Percentiles rank a stretch among this genome's conserved stretches.
These are phyloP conservation scores for Callimorpha dominula DNA, from an alignment of 2,888 invertebrate species.

Conservation along the genomic window DNA sequence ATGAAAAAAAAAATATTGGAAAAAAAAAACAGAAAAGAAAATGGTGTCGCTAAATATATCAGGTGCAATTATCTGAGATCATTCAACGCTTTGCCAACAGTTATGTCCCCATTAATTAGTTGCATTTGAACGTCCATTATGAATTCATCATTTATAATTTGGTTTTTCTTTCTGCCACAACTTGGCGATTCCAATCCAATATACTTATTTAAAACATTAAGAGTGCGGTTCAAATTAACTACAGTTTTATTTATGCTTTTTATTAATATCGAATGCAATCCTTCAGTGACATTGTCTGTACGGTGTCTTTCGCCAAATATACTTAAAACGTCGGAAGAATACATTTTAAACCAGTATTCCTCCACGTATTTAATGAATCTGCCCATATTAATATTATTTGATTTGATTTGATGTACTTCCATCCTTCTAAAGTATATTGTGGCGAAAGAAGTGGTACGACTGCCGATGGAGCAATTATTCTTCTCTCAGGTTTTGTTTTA, in stretches of 20 bases:
- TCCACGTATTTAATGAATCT: too few species aligned
- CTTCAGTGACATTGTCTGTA: not conserved
- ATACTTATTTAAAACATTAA: constrained; percentile 3
- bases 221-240: constrained; percentile 1
- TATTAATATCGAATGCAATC: not conserved
- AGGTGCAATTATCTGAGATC: too few species aligned
- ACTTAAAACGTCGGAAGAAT: too few species aligned
- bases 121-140: not conserved
- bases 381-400: too few species aligned
- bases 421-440: not conserved
- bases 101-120: not conserved
- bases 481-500: not conserved
- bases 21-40: too few species aligned
- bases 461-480: not conserved
- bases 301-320: too few species aligned
- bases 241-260: not conserved
- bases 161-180: not conserved
- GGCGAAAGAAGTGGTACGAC: not conserved
- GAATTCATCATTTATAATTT: constrained; percentile 1
- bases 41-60: too few species aligned
- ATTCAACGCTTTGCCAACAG: not conserved
- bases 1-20: too few species aligned
- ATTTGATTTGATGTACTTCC: not conserved
- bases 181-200: not conserved
- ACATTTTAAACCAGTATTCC: too few species aligned